phyloP scores from a whole-genome alignment of 2,113 vertebrate species.

The Equus quagga region DNA sequence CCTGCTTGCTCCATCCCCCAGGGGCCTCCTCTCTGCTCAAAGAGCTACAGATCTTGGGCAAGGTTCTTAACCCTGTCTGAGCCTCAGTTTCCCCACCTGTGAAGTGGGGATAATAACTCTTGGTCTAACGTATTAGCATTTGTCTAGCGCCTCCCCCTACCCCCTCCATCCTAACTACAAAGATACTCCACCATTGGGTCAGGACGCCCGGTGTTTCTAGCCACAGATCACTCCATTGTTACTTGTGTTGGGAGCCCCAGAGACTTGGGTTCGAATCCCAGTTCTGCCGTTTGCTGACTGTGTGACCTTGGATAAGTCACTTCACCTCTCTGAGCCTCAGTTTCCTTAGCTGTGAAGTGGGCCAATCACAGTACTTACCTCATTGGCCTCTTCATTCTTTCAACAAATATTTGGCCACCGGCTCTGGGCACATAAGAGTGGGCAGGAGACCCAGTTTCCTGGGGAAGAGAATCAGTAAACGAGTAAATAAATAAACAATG shows the following conservation, averaged over 20 bases:
- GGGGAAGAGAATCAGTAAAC: neutral
- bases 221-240: neutral
- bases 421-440: neutral
- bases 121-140: neutral
- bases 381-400: neutral
- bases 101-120: neutral
- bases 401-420: neutral
- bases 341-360: neutral
- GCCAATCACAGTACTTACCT: neutral
- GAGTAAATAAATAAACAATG: neutral
- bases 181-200: neutral
- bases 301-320: neutral
- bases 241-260: neutral
- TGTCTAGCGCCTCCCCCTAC: neutral
- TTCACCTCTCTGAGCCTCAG: neutral
- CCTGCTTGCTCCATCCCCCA: neutral
- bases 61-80: neutral
- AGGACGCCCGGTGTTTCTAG: neutral
- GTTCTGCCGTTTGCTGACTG: neutral
- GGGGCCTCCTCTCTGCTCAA: neutral
- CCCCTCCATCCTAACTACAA: neutral
- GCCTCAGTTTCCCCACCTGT: neutral
- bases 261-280: constrained; percentile 4
- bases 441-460: neutral
- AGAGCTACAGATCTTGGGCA: neutral